A percentile compares a stretch with the other conserved stretches of the same genome.
Evolutionary conservation across 2,888 invertebrate species (phyloP).

Genomic region (Monoplex corrugatus): DNA sequence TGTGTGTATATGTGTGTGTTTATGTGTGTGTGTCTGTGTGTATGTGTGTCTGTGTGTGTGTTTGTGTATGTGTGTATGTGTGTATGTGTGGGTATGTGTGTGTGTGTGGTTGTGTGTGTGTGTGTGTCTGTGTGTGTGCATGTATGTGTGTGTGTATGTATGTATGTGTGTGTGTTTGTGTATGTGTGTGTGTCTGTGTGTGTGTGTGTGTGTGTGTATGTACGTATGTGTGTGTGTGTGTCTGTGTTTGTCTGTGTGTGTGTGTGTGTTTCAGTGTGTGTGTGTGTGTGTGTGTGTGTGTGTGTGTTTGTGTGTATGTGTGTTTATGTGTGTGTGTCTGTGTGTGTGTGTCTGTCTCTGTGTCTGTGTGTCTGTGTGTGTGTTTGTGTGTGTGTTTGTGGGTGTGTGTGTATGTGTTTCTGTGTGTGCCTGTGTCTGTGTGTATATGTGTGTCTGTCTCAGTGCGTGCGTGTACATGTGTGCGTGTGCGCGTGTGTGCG

Average conservation of each 20-base stretch:
- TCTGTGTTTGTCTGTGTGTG: no score
- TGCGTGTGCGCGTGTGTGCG: background rate
- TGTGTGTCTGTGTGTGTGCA: background rate
- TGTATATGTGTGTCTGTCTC: background rate
- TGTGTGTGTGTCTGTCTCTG: background rate
- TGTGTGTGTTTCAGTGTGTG: no score
- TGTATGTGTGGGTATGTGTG: background rate
- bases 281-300: background rate
- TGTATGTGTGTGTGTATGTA: background rate
- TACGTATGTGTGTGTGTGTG: background rate
- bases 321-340: background rate
- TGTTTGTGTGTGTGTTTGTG: background rate
- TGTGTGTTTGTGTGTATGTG: background rate
- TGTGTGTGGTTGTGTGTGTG: background rate
- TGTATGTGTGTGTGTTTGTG: background rate
- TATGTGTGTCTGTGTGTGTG: background rate
- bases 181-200: background rate
- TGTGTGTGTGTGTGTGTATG: constrained; percentile 5
- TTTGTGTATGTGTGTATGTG: background rate
- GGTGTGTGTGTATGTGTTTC: background rate
- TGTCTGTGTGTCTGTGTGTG: background rate
- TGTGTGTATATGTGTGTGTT: background rate
- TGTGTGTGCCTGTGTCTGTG: background rate
- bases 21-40: background rate
- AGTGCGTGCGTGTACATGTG: background rate